Evolutionary conservation across 2,797 vertebrate genomes (phyloP).

Genomic region (Darevskia mixta): DNA sequence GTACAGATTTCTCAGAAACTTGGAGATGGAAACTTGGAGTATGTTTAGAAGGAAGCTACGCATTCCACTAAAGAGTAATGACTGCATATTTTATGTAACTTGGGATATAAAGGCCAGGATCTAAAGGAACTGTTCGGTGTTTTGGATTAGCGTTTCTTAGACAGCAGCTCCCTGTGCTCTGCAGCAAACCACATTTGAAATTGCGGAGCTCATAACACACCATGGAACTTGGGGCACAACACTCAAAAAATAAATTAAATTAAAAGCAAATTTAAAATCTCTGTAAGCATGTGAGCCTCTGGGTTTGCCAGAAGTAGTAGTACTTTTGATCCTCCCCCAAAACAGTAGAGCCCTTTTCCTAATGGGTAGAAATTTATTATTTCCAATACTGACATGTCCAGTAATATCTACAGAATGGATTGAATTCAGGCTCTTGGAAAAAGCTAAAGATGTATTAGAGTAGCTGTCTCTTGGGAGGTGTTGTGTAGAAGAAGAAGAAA

Average conservation of each 20-base stretch:
- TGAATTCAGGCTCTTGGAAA: background rate
- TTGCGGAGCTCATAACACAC: too few relatives aligned
- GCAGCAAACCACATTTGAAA: slow-evolving; percentile 5
- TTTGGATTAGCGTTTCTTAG: background rate
- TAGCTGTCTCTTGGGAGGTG: background rate
- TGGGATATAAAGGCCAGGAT: background rate
- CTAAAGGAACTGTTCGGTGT: background rate
- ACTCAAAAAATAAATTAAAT: background rate
- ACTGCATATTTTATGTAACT: background rate
- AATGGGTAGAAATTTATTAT: background rate
- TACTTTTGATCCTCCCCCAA: background rate
- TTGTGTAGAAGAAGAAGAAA: background rate
- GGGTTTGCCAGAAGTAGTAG: background rate
- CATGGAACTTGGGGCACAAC: background rate
- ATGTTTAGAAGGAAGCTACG: background rate
- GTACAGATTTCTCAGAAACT: background rate
- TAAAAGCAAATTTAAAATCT: background rate
- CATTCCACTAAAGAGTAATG: slow-evolving; percentile 8
- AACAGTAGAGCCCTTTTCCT: background rate
- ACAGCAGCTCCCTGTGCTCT: background rate
- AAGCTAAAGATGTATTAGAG: background rate
- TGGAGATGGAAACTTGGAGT: background rate
- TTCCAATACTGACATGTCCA: background rate
- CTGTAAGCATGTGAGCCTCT: background rate
- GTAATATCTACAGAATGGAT: background rate